phyloP scores from a whole-genome alignment of 2,888 invertebrate genomes.

The Spodoptera picta region DNA sequence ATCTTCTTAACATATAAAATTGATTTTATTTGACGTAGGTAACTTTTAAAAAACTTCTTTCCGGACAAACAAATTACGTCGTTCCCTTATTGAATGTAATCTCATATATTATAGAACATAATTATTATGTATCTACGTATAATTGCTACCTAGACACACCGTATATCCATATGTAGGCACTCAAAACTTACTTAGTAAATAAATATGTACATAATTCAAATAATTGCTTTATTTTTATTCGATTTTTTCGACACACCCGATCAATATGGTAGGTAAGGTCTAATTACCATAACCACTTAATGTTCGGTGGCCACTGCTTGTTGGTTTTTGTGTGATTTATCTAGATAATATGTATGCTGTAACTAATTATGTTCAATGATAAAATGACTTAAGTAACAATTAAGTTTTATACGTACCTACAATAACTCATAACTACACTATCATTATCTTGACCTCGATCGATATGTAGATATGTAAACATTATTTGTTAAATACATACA shows the following conservation, averaged over 20 bases:
- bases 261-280: constrained; percentile 20
- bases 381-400: constrained; percentile 38
- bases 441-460: constrained; percentile 39
- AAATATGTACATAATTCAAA: constrained; percentile 59
- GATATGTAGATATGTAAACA: constrained; percentile 3
- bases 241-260: constrained; percentile 46
- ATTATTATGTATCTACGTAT: constrained; percentile 18
- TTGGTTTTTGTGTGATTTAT: constrained; percentile 58
- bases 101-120: constrained; percentile 22
- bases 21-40: background rate
- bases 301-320: constrained; percentile 30
- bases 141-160: constrained; percentile 32
- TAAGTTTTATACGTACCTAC: constrained; percentile 9
- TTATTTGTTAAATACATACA: no score
- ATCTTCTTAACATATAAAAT: constrained; percentile 3
- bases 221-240: constrained; percentile 66
- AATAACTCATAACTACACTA: constrained; percentile 35
- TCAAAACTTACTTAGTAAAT: constrained; percentile 42
- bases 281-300: constrained; percentile 57
- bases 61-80: constrained; percentile 20
- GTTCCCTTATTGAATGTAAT: constrained; percentile 21
- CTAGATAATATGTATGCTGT: constrained; percentile 24
- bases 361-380: constrained; percentile 50
- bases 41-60: constrained; percentile 14
- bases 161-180: constrained; percentile 13